Percentiles rank a stretch among this genome's conserved stretches.
These are phyloP conservation scores for Patella depressa DNA, from an alignment of 2,888 invertebrate genomes.

Conservation along the genomic window DNA sequence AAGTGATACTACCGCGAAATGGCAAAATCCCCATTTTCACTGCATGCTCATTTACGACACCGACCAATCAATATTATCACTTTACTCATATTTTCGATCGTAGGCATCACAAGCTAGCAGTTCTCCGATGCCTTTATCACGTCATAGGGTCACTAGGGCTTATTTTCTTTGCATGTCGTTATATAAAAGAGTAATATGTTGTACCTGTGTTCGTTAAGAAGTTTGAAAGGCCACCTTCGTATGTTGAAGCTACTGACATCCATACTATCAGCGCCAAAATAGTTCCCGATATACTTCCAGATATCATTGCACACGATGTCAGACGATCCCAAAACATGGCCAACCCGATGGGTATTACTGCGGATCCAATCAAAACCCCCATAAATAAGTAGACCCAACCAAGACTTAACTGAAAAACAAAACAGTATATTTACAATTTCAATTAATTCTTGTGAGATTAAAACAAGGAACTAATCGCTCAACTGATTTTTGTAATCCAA, in stretches of 20 bases:
- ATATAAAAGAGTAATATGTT: neutral
- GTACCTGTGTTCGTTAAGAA: slow-evolving; percentile 61
- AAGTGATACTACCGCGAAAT: too few relatives aligned
- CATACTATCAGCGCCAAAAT: slow-evolving; percentile 65
- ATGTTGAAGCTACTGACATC: slow-evolving; percentile 64
- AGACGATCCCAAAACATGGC: slow-evolving; percentile 69
- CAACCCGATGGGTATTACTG: slow-evolving; percentile 69
- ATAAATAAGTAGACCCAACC: slow-evolving; percentile 71
- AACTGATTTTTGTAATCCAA: too few relatives aligned
- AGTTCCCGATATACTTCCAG: slow-evolving; percentile 65
- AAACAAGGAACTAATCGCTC: too few relatives aligned
- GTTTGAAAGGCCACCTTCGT: slow-evolving; percentile 59
- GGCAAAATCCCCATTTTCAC: too few relatives aligned
- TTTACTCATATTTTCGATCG: too few relatives aligned
- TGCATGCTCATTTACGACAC: too few relatives aligned
- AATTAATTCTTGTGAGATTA: too few relatives aligned
- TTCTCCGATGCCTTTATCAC: too few relatives aligned
- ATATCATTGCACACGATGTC: slow-evolving; percentile 65
- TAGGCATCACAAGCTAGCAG: neutral
- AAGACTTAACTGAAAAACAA: slow-evolving; percentile 57
- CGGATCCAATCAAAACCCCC: slow-evolving; percentile 70
- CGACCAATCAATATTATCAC: too few relatives aligned
- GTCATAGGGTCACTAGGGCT: neutral
- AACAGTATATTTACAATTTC: too few relatives aligned
- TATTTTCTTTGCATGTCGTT: neutral